Evolutionary conservation across 2,797 vertebrate species (phyloP).

Genomic region (Chaetodon trifasciatus): DNA sequence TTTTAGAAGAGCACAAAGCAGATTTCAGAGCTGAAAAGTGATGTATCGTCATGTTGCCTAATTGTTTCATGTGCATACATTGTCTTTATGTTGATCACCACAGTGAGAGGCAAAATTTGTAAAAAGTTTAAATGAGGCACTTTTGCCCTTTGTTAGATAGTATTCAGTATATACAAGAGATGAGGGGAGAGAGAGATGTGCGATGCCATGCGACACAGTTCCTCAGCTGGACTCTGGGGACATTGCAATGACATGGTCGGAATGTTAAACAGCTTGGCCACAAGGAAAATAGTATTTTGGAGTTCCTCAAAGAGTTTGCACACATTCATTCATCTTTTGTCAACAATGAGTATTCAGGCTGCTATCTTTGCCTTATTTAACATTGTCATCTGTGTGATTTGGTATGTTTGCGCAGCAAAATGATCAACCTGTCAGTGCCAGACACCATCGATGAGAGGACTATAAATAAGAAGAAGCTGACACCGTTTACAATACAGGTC

Average conservation of each 20-base stretch:
- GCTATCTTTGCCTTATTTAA: neutral
- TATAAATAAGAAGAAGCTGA: constrained; percentile 98
- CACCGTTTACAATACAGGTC: constrained; percentile 95
- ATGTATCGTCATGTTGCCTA: neutral
- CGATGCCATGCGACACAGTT: neutral
- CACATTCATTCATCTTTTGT: neutral
- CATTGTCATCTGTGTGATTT: neutral
- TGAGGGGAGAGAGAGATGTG: neutral
- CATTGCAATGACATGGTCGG: neutral
- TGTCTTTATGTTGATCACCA: neutral
- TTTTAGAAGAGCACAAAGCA: neutral
- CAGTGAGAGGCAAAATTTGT: neutral
- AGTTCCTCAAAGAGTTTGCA: neutral
- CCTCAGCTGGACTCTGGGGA: neutral
- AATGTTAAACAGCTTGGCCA: neutral
- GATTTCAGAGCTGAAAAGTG: neutral
- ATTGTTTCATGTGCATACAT: neutral
- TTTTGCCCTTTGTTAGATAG: neutral
- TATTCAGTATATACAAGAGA: neutral
- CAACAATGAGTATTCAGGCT: neutral
- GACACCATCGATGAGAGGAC: constrained; percentile 98
- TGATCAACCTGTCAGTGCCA: constrained; percentile 98
- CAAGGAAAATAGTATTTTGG: neutral
- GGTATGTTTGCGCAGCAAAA: constrained; percentile 88
- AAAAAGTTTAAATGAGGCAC: neutral